Evolutionary conservation across 2,113 vertebrate genomes (phyloP).

Genomic region (Anolis sagrei): DNA sequence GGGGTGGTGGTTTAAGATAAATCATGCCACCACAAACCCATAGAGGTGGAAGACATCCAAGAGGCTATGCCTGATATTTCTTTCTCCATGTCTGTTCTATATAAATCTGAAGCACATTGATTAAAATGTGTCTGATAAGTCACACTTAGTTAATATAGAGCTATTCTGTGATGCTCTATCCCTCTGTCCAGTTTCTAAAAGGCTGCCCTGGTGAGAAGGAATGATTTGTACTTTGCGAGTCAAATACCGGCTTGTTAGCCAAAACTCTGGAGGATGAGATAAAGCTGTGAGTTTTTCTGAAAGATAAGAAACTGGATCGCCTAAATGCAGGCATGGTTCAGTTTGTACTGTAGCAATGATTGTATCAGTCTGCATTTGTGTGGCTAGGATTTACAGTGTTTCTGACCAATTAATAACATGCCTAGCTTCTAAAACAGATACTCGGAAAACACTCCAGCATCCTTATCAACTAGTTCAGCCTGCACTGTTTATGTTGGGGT

Average conservation of each 20-base stretch:
- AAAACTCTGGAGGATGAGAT: background rate
- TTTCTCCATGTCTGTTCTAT: background rate
- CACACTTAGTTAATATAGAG: background rate
- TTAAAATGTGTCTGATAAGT: slow-evolving; percentile 10
- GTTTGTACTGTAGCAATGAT: slow-evolving; percentile 34
- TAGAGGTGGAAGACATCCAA: background rate
- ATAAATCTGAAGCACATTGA: background rate
- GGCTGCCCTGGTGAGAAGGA: slow-evolving; percentile 14
- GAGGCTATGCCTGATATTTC: background rate
- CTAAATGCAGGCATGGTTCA: background rate
- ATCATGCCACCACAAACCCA: background rate
- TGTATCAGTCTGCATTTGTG: slow-evolving; percentile 18
- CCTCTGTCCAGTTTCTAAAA: slow-evolving; percentile 4
- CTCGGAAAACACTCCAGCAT: slow-evolving; percentile 30
- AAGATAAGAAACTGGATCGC: slow-evolving; percentile 9
- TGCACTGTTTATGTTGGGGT: too few species aligned
- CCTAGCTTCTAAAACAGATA: slow-evolving; percentile 22
- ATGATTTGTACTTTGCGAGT: background rate
- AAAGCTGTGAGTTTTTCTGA: background rate
- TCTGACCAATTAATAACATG: slow-evolving; percentile 37
- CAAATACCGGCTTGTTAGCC: background rate
- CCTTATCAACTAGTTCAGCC: slow-evolving; percentile 50
- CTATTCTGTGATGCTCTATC: background rate
- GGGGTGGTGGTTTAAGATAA: background rate
- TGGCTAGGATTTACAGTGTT: slow-evolving; percentile 10